A percentile compares a stretch with the other conserved stretches of the same genome.
Conservation (phyloP, 2,797 vertebrate genomes). For the Loris lydekkerianus region DNA sequence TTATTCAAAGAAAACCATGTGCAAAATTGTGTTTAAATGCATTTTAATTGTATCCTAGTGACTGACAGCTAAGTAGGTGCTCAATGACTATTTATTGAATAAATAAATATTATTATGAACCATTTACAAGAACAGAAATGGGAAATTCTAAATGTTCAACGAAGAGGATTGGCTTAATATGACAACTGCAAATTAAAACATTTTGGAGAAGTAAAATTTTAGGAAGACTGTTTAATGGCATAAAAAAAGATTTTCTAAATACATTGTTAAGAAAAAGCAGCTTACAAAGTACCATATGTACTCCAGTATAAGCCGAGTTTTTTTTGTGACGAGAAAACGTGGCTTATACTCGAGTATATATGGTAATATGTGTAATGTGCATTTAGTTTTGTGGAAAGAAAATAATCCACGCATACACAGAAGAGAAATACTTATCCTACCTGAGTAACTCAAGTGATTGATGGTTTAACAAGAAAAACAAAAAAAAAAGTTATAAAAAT, state of each 20-base stretch:
- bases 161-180: conserved; percentile 30
- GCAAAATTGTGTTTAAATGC: conserved; percentile 61
- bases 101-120: conserved; percentile 70
- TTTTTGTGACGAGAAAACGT: too few relatives aligned
- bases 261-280: conserved; percentile 13
- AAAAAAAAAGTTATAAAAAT: neutral
- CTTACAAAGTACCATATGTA: neutral
- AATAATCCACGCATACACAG: neutral
- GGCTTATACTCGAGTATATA: too few relatives aligned
- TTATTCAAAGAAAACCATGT: conserved; percentile 63
- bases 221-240: neutral
- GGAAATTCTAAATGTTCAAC: conserved; percentile 33
- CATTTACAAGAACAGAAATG: conserved; percentile 57
- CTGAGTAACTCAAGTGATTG: neutral
- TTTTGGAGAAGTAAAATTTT: conserved; percentile 41
- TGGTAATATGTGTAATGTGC: neutral
- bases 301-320: too few relatives aligned
- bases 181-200: conserved; percentile 39
- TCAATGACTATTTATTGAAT: conserved; percentile 64
- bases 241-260: neutral
- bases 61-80: conserved; percentile 62
- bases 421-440: neutral
- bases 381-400: conserved; percentile 32
- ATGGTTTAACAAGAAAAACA: conserved; percentile 1
- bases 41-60: conserved; percentile 50